These are phyloP conservation scores for Sciurus carolinensis DNA, from an alignment of 2,797 vertebrate genomes.

Conservation along the genomic window DNA sequence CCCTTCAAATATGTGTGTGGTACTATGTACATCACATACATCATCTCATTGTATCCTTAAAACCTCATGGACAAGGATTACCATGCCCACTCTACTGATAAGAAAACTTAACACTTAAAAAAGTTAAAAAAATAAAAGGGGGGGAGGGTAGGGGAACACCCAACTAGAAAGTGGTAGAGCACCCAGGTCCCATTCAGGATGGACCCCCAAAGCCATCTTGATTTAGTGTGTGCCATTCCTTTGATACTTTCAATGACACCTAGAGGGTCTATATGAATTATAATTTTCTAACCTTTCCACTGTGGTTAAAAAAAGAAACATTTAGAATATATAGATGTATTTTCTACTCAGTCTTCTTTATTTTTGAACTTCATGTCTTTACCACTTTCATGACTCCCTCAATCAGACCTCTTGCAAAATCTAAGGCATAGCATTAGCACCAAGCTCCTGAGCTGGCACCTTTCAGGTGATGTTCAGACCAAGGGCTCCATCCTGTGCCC, in stretches of 20 bases:
- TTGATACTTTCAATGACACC: background rate
- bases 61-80: background rate
- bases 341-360: background rate
- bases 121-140: background rate
- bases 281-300: background rate
- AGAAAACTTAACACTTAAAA: conserved; percentile 29
- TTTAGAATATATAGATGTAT: background rate
- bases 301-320: background rate
- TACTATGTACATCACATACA: background rate
- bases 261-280: background rate
- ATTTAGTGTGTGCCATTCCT: fast-evolving
- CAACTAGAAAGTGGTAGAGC: background rate
- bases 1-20: background rate
- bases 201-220: background rate
- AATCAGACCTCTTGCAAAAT: background rate
- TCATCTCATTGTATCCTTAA: background rate
- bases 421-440: background rate
- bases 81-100: background rate
- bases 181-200: background rate
- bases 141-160: too few relatives aligned
- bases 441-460: background rate
- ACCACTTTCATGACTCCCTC: background rate
- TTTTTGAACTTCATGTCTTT: background rate
- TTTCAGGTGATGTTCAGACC: background rate
- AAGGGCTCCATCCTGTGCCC: too few relatives aligned